A percentile compares a stretch with the other conserved stretches of the same genome.
These are phyloP conservation scores for Mayetiola destructor DNA, from an alignment of 2,888 invertebrate genomes.

Conservation along the genomic window DNA sequence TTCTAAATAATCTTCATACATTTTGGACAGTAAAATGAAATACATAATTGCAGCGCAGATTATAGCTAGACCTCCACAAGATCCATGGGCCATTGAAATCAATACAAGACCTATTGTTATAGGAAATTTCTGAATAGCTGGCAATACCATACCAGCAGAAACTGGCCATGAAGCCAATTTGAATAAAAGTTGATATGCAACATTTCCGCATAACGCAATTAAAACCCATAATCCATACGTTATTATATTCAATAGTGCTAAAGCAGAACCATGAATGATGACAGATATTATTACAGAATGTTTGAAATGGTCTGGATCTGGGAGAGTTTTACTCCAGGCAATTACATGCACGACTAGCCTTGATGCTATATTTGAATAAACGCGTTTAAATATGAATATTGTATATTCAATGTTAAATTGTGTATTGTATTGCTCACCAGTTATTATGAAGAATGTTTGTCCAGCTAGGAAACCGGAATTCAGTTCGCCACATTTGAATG, in stretches of 20 bases:
- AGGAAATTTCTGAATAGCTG: conserved; percentile 53
- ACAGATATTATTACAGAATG: conserved; percentile 39
- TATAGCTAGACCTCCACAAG: conserved; percentile 62
- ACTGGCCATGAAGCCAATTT: conserved; percentile 36
- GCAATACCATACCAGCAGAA: conserved; percentile 38
- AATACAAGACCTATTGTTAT: conserved; percentile 48
- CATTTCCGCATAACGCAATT: conserved; percentile 53
- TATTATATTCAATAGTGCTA: conserved; percentile 43
- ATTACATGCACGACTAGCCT: conserved; percentile 22
- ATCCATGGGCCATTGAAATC: conserved; percentile 45
- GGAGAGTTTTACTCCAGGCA: conserved; percentile 19
- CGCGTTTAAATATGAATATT: background rate
- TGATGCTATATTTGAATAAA: conserved; percentile 18
- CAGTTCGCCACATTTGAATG: conserved; percentile 37
- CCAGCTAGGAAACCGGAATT: conserved; percentile 45
- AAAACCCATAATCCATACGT: conserved; percentile 40
- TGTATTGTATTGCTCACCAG: conserved; percentile 22
- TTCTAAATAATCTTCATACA: conserved; percentile 53
- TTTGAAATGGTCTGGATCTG: conserved; percentile 22
- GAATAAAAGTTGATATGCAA: conserved; percentile 49
- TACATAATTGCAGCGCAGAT: conserved; percentile 50
- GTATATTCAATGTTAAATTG: background rate
- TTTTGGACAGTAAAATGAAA: conserved; percentile 51
- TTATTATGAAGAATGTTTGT: conserved; percentile 34
- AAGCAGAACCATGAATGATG: conserved; percentile 45